Conservation (phyloP, 2,113 vertebrate species). For the Gymnobelideus leadbeateri region DNA sequence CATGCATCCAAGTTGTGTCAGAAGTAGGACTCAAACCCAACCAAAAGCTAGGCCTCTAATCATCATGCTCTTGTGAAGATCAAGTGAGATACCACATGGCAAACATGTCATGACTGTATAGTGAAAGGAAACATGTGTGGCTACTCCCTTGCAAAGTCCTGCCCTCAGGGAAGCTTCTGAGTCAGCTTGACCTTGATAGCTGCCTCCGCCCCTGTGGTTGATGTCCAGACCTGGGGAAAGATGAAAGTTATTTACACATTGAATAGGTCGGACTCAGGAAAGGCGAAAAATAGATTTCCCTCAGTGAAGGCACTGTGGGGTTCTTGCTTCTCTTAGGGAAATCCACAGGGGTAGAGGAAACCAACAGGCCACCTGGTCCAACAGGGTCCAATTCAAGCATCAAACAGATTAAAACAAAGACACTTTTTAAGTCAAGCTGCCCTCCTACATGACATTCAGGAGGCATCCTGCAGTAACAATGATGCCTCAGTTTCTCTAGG, state of each 20-base stretch:
- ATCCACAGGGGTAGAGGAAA: conserved; percentile 7
- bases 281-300: neutral
- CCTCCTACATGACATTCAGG: conserved; percentile 27
- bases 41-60: neutral
- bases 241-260: neutral
- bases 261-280: conserved; percentile 26
- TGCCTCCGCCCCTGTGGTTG: conserved; percentile 33
- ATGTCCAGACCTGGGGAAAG: neutral
- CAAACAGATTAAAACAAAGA: neutral
- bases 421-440: neutral
- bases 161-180: neutral
- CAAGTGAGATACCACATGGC: neutral
- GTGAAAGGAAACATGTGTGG: neutral
- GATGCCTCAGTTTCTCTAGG: neutral
- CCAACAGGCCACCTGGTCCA: neutral
- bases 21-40: neutral
- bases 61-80: neutral
- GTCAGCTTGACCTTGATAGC: neutral
- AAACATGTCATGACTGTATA: neutral
- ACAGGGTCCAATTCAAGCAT: conserved; percentile 6
- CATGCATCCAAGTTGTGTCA: neutral
- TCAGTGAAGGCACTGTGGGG: neutral
- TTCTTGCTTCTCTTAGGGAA: conserved; percentile 9
- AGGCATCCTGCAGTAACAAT: neutral
- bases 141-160: neutral